phyloP scores from a whole-genome alignment of 2,888 invertebrate species.

The Acrocyrtus sp. region DNA sequence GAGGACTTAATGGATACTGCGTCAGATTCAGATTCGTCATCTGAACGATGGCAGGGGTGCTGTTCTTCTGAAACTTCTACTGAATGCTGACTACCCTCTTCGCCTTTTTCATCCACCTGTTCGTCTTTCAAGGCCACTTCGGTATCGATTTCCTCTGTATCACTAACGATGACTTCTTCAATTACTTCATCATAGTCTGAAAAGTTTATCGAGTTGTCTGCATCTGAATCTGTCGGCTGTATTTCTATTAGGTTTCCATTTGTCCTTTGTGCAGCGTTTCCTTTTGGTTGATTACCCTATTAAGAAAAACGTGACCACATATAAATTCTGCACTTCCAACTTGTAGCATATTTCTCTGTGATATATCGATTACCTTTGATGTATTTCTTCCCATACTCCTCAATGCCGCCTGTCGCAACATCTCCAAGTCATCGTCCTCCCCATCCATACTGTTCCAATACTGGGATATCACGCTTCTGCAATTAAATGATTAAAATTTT shows the following conservation, averaged over 20 bases:
- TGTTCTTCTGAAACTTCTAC: no score
- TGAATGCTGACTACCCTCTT: no score
- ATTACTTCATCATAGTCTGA: slow-evolving; percentile 61
- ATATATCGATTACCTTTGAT: slow-evolving; percentile 37
- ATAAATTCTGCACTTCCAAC: no score
- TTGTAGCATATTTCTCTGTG: no score
- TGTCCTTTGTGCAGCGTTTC: no score
- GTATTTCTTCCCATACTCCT: slow-evolving; percentile 40
- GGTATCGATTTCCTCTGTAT: slow-evolving; percentile 19
- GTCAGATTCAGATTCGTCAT: slow-evolving; percentile 32
- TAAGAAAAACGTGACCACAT: no score
- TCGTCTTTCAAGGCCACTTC: not conserved
- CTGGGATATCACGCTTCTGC: no score
- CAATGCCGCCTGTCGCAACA: slow-evolving; percentile 55
- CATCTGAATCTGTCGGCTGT: slow-evolving; percentile 40
- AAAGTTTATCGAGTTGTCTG: slow-evolving; percentile 45
- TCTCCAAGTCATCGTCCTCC: slow-evolving; percentile 58
- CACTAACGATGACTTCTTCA: slow-evolving; percentile 57
- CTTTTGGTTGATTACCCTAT: no score
- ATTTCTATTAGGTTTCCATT: slow-evolving; percentile 43
- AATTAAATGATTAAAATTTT: no score
- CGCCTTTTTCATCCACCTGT: slow-evolving; percentile 17
- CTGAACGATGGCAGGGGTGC: slow-evolving; percentile 19
- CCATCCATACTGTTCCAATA: not conserved
- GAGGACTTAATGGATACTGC: slow-evolving; percentile 40